Evolutionary conservation across 2,797 vertebrate genomes (phyloP).

Genomic region (Galagoides demidoff): DNA sequence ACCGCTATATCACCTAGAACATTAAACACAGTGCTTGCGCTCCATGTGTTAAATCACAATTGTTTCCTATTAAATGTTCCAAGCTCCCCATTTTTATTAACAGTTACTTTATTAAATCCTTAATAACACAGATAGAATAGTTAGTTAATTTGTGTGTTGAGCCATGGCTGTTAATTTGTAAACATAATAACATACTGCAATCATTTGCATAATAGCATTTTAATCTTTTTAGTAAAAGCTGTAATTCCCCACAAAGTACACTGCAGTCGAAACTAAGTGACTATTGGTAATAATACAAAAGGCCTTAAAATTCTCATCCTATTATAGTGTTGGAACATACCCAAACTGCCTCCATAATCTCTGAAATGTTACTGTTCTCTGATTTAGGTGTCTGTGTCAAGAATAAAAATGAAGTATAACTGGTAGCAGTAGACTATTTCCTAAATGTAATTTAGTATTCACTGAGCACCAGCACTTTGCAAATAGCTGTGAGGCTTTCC

Average conservation of each 20-base stretch:
- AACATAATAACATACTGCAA: slow-evolving; percentile 92
- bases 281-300: slow-evolving; percentile 91
- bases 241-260: slow-evolving; percentile 91
- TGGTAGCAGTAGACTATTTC: slow-evolving; percentile 88
- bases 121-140: slow-evolving; percentile 91
- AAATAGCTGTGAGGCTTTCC: slow-evolving; percentile 90
- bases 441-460: slow-evolving; percentile 91
- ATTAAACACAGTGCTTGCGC: slow-evolving; percentile 86
- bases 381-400: slow-evolving; percentile 92
- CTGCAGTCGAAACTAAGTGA: slow-evolving; percentile 90
- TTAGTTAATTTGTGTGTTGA: slow-evolving; percentile 92
- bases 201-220: slow-evolving; percentile 93
- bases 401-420: slow-evolving; percentile 91
- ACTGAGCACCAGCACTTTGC: slow-evolving; percentile 89
- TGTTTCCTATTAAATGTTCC: slow-evolving; percentile 87
- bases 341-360: slow-evolving; percentile 91
- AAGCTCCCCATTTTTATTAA: slow-evolving; percentile 88
- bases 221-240: slow-evolving; percentile 93
- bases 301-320: slow-evolving; percentile 92
- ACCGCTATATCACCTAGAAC: slow-evolving; percentile 86
- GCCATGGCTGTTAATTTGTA: slow-evolving; percentile 92
- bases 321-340: slow-evolving; percentile 90
- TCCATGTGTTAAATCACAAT: slow-evolving; percentile 86
- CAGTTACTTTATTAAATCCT: slow-evolving; percentile 91
- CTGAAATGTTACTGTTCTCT: slow-evolving; percentile 91